Percentiles rank a stretch among this genome's conserved stretches.
These are phyloP conservation scores for Silurus glanis DNA, from an alignment of 2,113 vertebrate species.

Conservation along the genomic window DNA sequence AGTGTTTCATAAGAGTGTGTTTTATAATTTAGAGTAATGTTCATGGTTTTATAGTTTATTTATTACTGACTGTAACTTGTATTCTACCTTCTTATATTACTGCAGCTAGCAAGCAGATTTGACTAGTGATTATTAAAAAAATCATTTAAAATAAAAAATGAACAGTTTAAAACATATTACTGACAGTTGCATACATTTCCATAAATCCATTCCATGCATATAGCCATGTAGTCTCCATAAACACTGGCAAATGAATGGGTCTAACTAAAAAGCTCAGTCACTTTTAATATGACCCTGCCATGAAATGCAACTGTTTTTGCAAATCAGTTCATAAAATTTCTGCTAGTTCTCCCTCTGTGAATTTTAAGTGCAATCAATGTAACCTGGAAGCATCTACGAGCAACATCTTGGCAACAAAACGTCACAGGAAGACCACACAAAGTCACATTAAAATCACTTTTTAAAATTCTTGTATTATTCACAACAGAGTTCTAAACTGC, in stretches of 20 bases:
- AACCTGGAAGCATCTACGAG: not conserved
- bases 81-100: too few species aligned
- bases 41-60: not conserved
- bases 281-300: not conserved
- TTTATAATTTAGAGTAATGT: not conserved
- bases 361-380: not conserved
- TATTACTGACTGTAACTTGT: not conserved
- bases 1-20: not conserved
- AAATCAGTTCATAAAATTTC: not conserved
- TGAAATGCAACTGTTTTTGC: not conserved
- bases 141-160: too few species aligned
- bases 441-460: not conserved
- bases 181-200: not conserved
- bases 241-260: not conserved
- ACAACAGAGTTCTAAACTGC: not conserved
- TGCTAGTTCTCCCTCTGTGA: not conserved
- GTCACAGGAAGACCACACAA: not conserved
- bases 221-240: not conserved
- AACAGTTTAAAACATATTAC: not conserved
- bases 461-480: not conserved
- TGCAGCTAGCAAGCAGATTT: too few species aligned
- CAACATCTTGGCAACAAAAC: not conserved
- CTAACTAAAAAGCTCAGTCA: too few species aligned
- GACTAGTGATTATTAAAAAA: too few species aligned
- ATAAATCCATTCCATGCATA: not conserved